Base-by-base conservation (phyloP, 2,888 invertebrate genomes). In the Callimorpha dominula region DNA sequence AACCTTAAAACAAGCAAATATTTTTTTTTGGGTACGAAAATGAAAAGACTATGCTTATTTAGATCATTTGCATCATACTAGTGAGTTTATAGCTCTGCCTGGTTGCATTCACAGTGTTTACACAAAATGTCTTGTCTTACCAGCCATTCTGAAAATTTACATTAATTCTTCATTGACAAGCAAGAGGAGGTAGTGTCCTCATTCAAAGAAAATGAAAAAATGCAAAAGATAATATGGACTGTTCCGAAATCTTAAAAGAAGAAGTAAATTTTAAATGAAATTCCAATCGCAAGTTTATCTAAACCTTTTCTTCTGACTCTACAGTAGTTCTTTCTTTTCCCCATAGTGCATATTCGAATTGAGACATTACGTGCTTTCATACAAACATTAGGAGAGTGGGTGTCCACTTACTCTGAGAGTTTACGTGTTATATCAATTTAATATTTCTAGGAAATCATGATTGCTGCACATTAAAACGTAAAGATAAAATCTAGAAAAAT, bases 291-390 rank as follows among this genome's bases (percentile, higher is more conserved):
- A 11, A 15, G 6, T 65, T 65, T 54, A 9, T 67, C 49, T 60
- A 63, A 3, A 40, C 31, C 77, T 78, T 72, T 54, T 82, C 20
- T 92, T 91, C 90, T 60, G 83, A 84, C 93, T 20, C 78, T 94
- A 91, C 92, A 65, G 42, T 76, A 85, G 86, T 90, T 91, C 88
- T 87, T 91, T 92, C 87, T 93, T 92, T 93, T 92, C 88, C 89
- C 89, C 86, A 86, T 89, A 91, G 89, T 88, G 85, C 86, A 85
- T 86, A 89, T 90, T 92, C 85, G 85, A 89, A 94, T 94, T 93
- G 93, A 94, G 94, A 93, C 93, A 93, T 94, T 92, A 91, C 91
- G 89, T 87, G 87, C 87, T 89, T 91, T 86, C 87, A 87, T 87
- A 90, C 88, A 87, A 89, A 90, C 85, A 79, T 78, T 80, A 86